Base-by-base conservation (phyloP, 2,797 vertebrate genomes). In the Gymnodraco acuticeps region DNA sequence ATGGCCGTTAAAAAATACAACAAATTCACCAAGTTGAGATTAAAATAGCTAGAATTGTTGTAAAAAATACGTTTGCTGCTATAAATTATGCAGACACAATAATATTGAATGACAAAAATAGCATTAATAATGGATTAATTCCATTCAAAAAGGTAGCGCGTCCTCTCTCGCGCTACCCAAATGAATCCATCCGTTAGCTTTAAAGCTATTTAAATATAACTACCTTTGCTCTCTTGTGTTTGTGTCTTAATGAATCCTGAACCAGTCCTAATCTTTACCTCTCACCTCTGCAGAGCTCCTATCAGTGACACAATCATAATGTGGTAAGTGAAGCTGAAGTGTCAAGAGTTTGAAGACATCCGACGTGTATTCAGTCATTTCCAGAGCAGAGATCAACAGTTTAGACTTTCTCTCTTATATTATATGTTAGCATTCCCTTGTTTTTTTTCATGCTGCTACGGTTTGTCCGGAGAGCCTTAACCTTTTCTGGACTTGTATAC, bases 401-500 rank as follows among this genome's bases (percentile, higher is more conserved):
- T 61, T 48, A n/a, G 38, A 69, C 7, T 3, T 19, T n/a, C 12
- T 45, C n/a, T 66, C 16, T n/a, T n/a, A n/a, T n/a, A n/a, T n/a
- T n/a, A 67, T 19, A 14, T 78, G 62, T 78, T 51, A 23, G 51
- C 86, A 88, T 88, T 89, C 81, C 80, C 0, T 14, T 59, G n/a
- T 59, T 55, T 2, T 46, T 10, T 2, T 43, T 45, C 5, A 63
- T 63, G 43, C 75, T 81, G 62, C 81, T 84, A 20, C 77, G 43
- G 17, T 61, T 10, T 5, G 17, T 83, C 61, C 69, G 54, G 51
- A 75, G 65, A 73, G 20, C 48, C 41, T 74, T 53, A 12, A 19
- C 10, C 16, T 46, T 56, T 60, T 64, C 75, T 33, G 33, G 56
- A 74, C 55, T 79, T 64, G 27, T 64, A 48, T 74, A 43, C 59